phyloP scores from a whole-genome alignment of 2,888 invertebrate species.

The Acanthacorydalis orientalis region DNA sequence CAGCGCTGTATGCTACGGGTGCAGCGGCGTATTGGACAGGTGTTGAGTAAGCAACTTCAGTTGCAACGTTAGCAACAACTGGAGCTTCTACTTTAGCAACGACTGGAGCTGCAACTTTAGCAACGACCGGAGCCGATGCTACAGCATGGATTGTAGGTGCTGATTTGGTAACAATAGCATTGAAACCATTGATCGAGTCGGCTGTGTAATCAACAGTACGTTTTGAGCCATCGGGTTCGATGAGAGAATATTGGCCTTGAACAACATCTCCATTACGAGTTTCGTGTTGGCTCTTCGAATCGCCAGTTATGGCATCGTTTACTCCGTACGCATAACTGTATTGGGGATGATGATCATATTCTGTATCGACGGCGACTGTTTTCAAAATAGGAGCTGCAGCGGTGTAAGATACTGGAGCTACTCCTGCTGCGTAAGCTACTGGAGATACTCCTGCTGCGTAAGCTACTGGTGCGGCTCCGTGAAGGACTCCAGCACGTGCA shows the following conservation, averaged over 20 bases:
- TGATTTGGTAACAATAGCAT: conserved; percentile 26
- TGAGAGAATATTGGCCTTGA: conserved; percentile 28
- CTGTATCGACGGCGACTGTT: conserved; percentile 17
- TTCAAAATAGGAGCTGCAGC: conserved; percentile 12
- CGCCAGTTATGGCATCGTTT: conserved; percentile 28
- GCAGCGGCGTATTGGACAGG: background rate
- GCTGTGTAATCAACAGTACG: conserved; percentile 31
- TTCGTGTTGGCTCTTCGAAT: conserved; percentile 30
- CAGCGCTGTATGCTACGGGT: background rate
- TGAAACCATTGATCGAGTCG: conserved; percentile 31
- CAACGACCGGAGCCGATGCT: conserved; percentile 3
- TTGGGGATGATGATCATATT: conserved; percentile 28
- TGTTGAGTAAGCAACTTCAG: conserved; percentile 5
- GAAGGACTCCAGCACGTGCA: conserved; percentile 12
- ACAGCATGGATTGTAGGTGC: conserved; percentile 16
- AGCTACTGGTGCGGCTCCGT: conserved; percentile 1
- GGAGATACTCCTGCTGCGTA: conserved; percentile 2
- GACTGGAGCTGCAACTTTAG: conserved; percentile 3
- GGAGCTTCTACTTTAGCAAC: conserved; percentile 5
- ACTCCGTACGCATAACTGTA: conserved; percentile 31
- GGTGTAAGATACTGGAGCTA: conserved; percentile 3
- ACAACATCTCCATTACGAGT: conserved; percentile 29
- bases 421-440: conserved; percentile 3
- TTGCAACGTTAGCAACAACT: conserved; percentile 8
- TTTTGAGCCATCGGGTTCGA: conserved; percentile 29